phyloP scores from a whole-genome alignment of 2,113 vertebrate species.

The Cranoglanis bouderius region DNA sequence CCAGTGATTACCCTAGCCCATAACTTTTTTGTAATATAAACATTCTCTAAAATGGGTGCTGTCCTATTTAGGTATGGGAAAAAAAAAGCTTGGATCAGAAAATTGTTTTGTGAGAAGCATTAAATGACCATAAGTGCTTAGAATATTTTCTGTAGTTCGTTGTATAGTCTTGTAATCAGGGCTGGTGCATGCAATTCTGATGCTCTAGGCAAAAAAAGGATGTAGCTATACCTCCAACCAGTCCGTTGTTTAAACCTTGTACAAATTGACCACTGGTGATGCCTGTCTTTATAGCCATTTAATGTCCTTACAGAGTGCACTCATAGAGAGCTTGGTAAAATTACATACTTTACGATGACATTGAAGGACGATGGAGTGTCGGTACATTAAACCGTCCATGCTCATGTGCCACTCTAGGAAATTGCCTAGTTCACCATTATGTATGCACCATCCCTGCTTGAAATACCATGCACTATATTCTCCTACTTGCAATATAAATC shows the following conservation, averaged over 20 bases:
- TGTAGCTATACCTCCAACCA: slow-evolving; percentile 19
- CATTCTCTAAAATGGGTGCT: slow-evolving; percentile 69
- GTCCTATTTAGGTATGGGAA: slow-evolving; percentile 50
- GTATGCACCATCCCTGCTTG: slow-evolving; percentile 64
- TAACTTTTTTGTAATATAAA: slow-evolving; percentile 64
- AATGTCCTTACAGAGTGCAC: background rate
- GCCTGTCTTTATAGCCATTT: background rate
- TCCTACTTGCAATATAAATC: slow-evolving; percentile 57
- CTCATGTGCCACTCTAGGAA: slow-evolving; percentile 11
- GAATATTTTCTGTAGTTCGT: slow-evolving; percentile 69
- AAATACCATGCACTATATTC: slow-evolving; percentile 51
- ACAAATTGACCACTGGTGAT: background rate
- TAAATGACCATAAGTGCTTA: slow-evolving; percentile 77
- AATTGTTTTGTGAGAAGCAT: slow-evolving; percentile 62
- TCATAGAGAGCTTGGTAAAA: background rate
- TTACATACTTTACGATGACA: background rate
- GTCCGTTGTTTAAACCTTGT: background rate
- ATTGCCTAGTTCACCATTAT: slow-evolving; percentile 50
- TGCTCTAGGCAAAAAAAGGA: background rate
- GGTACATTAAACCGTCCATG: background rate
- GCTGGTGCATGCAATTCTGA: slow-evolving; percentile 13
- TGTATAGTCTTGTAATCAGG: slow-evolving; percentile 45
- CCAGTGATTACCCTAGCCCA: slow-evolving; percentile 43
- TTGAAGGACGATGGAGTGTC: background rate
- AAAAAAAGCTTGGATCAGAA: slow-evolving; percentile 55